Conservation (phyloP, 92 coral and sea anemone genomes). For the Heteractis magnifica region DNA sequence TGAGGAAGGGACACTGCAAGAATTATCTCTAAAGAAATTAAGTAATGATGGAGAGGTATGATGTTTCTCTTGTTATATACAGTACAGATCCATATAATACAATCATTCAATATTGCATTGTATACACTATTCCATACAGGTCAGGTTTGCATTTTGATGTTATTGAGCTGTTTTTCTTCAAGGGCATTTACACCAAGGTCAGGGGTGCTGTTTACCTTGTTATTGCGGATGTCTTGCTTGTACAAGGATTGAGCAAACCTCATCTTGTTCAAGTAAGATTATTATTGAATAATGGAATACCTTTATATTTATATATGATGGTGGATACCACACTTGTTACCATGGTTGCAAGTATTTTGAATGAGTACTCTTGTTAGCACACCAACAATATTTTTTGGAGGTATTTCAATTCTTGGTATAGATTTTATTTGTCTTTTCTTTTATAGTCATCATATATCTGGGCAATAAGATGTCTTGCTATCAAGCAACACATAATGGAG, state of each 20-base stretch:
- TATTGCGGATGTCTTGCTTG: conserved; percentile 51
- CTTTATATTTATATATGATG: background rate
- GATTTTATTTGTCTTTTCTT: background rate
- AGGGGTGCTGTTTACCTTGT: conserved; percentile 43
- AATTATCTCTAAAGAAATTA: conserved; percentile 29
- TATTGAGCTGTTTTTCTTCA: conserved; percentile 5
- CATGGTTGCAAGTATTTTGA: background rate
- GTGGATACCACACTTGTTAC: background rate
- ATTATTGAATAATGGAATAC: background rate
- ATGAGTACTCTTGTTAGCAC: no score
- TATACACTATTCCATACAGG: background rate
- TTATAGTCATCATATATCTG: conserved; percentile 68
- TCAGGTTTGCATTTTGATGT: background rate
- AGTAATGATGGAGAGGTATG: conserved; percentile 69
- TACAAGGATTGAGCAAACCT: conserved; percentile 33
- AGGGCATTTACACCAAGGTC: conserved; percentile 62
- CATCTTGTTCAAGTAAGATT: conserved; percentile 30
- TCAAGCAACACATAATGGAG: conserved; percentile 72
- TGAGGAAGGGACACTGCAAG: conserved; percentile 36
- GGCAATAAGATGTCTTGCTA: conserved; percentile 75
- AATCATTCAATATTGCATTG: background rate
- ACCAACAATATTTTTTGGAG: no score
- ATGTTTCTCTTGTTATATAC: background rate
- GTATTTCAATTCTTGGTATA: no score
- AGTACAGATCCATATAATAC: background rate